A percentile compares a stretch with the other conserved stretches of the same genome.
Evolutionary conservation across 2,888 invertebrate species (phyloP).

Genomic region (Meteorus cinctellus): DNA sequence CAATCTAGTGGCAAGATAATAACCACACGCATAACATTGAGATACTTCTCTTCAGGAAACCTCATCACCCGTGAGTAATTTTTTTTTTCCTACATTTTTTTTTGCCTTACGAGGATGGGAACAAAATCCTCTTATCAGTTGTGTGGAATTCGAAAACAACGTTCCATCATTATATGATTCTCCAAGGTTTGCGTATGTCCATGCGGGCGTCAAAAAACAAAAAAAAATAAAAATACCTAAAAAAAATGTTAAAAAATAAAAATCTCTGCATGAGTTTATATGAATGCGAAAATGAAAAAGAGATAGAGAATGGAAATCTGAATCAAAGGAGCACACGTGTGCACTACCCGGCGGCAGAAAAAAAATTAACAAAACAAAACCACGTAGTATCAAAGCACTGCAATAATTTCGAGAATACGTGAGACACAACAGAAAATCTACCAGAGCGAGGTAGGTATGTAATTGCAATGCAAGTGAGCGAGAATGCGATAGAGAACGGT

Average conservation of each 20-base stretch:
- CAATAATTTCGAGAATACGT: conserved; percentile 31
- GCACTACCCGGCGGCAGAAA: conserved; percentile 26
- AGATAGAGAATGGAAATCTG: conserved; percentile 13
- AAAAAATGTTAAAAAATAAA: conserved; percentile 7
- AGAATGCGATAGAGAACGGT: conserved; percentile 4
- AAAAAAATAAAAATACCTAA: conserved; percentile 19
- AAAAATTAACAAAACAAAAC: conserved; percentile 29
- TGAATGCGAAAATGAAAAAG: conserved; percentile 6
- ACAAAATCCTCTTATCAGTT: conserved; percentile 17
- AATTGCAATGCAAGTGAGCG: background rate
- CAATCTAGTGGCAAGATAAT: conserved; percentile 15
- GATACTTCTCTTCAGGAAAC: conserved; percentile 1
- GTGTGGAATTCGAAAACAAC: conserved; percentile 9
- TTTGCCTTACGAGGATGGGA: conserved; percentile 37
- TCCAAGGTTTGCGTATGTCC: conserved; percentile 25
- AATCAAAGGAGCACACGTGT: conserved; percentile 35
- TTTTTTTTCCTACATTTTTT: background rate
- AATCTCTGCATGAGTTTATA: conserved; percentile 22
- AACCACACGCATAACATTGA: background rate
- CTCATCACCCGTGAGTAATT: background rate
- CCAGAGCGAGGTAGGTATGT: conserved; percentile 12
- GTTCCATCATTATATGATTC: background rate
- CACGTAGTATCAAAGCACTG: conserved; percentile 39
- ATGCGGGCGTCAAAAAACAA: conserved; percentile 36
- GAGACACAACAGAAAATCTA: conserved; percentile 23